phyloP scores from a whole-genome alignment of 2,797 vertebrate species.

The Nothura maculosa region DNA sequence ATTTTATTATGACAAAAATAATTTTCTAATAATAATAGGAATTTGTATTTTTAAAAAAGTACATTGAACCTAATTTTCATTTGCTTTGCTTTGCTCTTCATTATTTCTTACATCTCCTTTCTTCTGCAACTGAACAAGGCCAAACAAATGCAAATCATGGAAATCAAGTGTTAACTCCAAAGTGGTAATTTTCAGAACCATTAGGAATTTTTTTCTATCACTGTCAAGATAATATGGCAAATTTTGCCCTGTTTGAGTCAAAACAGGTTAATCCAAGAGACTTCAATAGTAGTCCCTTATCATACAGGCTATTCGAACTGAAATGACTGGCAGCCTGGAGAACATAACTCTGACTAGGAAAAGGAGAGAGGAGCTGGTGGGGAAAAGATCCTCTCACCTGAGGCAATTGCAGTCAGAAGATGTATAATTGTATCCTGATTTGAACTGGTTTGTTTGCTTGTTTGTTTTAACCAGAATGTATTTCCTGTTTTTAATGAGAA shows the following conservation, averaged over 20 bases:
- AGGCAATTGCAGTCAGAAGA: background rate
- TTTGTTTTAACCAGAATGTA: background rate
- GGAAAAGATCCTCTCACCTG: background rate
- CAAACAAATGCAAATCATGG: background rate
- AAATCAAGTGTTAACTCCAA: background rate
- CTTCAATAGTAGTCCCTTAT: background rate
- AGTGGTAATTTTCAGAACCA: background rate
- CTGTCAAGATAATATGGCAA: background rate
- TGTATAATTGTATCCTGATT: background rate
- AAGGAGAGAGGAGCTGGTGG: background rate
- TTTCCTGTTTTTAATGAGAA: background rate
- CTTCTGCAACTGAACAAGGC: background rate
- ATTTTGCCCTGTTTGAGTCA: background rate
- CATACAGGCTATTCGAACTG: background rate
- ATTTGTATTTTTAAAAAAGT: background rate
- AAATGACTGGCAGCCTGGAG: background rate
- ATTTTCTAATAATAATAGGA: background rate
- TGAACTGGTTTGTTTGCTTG: background rate
- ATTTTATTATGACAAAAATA: background rate
- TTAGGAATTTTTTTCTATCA: background rate
- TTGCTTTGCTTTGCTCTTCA: background rate
- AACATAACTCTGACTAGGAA: background rate
- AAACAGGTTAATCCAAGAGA: background rate
- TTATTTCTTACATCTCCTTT: background rate
- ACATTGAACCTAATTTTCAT: background rate